Conservation (phyloP, 2,888 invertebrate species). For the Drosophila demipolita region DNA sequence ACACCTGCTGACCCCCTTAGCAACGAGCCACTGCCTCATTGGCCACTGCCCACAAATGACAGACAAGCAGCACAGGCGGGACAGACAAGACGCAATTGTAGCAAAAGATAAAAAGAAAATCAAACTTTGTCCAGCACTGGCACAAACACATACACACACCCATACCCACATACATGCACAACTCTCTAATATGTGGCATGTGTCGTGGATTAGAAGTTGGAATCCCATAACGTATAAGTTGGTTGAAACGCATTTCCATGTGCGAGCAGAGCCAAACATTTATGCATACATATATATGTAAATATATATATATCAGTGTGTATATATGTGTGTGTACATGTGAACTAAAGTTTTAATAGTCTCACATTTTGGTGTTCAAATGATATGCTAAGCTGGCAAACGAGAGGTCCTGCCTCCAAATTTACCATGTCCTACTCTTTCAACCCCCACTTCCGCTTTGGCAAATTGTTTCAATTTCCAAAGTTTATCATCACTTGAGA, state of each 20-base stretch:
- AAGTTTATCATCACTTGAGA: conserved; percentile 39
- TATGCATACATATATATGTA: not conserved
- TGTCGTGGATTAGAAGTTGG: conserved; percentile 27
- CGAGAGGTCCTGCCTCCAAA: conserved; percentile 45
- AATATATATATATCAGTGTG: not conserved
- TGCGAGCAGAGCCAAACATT: conserved; percentile 9
- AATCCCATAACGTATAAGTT: conserved; percentile 54
- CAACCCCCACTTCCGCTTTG: not conserved
- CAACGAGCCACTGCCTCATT: not conserved
- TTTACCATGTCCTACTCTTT: not conserved
- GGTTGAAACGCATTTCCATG: conserved; percentile 38
- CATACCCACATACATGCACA: not conserved
- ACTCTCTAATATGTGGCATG: conserved; percentile 15
- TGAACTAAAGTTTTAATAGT: conserved; percentile 72
- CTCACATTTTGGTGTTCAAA: conserved; percentile 73
- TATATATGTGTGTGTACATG: conserved; percentile 21
- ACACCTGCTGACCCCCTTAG: conserved; percentile 38
- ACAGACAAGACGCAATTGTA: not conserved
- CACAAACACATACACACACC: not conserved
- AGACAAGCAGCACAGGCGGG: not conserved
- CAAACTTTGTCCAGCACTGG: conserved; percentile 37
- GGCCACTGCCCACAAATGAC: not conserved
- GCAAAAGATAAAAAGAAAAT: conserved; percentile 3
- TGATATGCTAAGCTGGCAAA: conserved; percentile 74
- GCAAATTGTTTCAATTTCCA: conserved; percentile 49